Evolutionary conservation across 1,140 invertebrate species (phyloP).

Genomic region (Hesperophylax magnus): DNA sequence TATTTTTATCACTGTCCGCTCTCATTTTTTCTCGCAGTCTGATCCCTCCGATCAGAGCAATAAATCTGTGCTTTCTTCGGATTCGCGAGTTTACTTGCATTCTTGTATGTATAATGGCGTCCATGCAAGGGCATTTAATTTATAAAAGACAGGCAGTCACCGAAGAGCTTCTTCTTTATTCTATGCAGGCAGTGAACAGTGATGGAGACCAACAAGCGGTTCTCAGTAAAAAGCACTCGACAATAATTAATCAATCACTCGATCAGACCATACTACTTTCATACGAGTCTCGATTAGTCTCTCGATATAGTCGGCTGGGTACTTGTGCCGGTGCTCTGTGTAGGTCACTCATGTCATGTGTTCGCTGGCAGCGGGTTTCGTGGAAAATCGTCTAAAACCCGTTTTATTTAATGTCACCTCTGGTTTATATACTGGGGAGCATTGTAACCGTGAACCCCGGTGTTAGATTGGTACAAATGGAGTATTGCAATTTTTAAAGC

Average conservation of each 20-base stretch:
- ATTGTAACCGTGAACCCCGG: constrained; percentile 7
- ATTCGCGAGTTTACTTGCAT: neutral
- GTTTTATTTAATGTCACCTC: constrained; percentile 28
- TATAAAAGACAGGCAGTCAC: too few species aligned
- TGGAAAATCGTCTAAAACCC: constrained; percentile 1
- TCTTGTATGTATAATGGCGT: neutral
- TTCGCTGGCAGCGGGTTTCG: neutral
- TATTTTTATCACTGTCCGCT: neutral
- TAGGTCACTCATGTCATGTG: constrained; percentile 5
- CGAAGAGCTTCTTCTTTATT: too few species aligned
- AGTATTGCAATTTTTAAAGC: too few species aligned
- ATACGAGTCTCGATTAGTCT: too few species aligned
- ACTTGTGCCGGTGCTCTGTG: neutral
- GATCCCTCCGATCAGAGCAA: neutral
- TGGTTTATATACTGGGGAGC: neutral
- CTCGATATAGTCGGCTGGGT: neutral
- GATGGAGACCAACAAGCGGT: neutral
- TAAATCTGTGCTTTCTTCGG: neutral
- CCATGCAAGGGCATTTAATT: too few species aligned
- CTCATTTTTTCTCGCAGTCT: too few species aligned
- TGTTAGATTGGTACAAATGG: neutral
- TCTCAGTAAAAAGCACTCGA: neutral
- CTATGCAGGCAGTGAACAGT: neutral
- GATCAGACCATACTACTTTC: neutral
- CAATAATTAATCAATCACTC: neutral